Conservation (phyloP, 2,888 invertebrate genomes). For the Cepaea hortensis region DNA sequence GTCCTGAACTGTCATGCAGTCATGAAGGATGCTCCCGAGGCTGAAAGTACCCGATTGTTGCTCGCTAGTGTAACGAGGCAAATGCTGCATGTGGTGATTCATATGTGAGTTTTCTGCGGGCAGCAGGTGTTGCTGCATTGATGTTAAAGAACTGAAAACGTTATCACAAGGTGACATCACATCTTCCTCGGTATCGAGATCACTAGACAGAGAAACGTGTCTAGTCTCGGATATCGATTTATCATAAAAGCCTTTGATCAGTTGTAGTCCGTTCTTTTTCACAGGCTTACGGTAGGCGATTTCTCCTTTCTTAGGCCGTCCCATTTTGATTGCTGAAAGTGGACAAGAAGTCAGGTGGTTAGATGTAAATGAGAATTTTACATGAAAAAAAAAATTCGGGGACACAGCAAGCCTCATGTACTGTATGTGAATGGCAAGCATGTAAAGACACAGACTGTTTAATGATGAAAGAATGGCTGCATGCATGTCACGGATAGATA, state of each 20-base stretch:
- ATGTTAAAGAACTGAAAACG: neutral
- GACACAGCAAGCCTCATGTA: neutral
- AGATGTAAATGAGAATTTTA: neutral
- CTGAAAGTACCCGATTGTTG: conserved; percentile 25
- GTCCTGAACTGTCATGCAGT: conserved; percentile 46
- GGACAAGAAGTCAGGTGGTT: neutral
- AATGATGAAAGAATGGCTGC: conserved; percentile 12
- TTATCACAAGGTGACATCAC: conserved; percentile 2
- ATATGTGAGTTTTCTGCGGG: conserved; percentile 3
- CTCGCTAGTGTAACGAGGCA: neutral
- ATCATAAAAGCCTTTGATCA: neutral
- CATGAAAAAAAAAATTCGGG: neutral
- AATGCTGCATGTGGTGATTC: conserved; percentile 2
- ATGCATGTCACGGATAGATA: no score
- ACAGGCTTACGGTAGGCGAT: conserved; percentile 8
- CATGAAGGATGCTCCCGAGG: conserved; percentile 42
- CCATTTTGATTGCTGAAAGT: conserved; percentile 68
- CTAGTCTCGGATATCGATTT: neutral
- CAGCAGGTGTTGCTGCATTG: neutral
- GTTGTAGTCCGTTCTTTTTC: conserved; percentile 28
- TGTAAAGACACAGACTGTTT: conserved; percentile 16
- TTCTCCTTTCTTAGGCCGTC: conserved; percentile 65
- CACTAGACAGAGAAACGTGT: conserved; percentile 35
- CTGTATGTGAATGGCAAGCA: neutral
- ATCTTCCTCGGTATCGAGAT: conserved; percentile 25